A percentile compares a stretch with the other conserved stretches of the same genome.
These are phyloP conservation scores for Meiosimyza platycephala DNA, from an alignment of 2,888 invertebrate genomes.

Conservation along the genomic window DNA sequence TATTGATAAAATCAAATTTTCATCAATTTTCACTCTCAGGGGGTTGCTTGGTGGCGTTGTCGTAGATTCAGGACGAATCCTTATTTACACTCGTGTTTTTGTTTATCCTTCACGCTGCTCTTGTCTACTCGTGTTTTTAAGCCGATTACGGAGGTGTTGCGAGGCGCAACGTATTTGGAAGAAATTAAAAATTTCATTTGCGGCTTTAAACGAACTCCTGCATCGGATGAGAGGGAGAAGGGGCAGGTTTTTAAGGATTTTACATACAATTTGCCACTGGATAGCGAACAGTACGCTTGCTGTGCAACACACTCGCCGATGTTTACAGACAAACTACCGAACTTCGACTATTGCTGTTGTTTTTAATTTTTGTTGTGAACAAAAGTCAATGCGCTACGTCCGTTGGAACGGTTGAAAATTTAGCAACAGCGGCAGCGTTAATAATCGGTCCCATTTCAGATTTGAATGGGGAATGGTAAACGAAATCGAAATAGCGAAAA, in stretches of 20 bases:
- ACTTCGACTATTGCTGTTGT: conserved; percentile 1
- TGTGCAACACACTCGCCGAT: background rate
- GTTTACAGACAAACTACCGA: conserved; percentile 19
- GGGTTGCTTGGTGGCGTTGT: background rate
- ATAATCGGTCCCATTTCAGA: conserved; percentile 2
- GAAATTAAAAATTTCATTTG: conserved; percentile 25
- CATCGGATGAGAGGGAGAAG: background rate
- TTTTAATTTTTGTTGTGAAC: too few species aligned
- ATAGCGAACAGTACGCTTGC: background rate
- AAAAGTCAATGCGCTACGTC: too few species aligned
- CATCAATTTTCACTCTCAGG: conserved; percentile 17
- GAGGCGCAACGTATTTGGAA: background rate
- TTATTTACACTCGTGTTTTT: background rate
- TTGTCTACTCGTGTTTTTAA: conserved; percentile 16
- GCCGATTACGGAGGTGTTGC: conserved; percentile 16
- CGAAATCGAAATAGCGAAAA: background rate
- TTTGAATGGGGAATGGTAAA: background rate
- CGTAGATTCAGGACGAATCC: background rate
- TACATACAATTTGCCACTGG: conserved; percentile 1
- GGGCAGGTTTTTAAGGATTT: background rate
- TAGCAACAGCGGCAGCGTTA: background rate
- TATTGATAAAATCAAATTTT: conserved; percentile 18
- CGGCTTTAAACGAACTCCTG: conserved; percentile 14
- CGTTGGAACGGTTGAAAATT: background rate
- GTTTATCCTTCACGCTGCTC: conserved; percentile 5